A percentile compares a stretch with the other conserved stretches of the same genome.
Evolutionary conservation across 2,797 vertebrate genomes (phyloP).

Genomic region (Gymnopithys bicolor): DNA sequence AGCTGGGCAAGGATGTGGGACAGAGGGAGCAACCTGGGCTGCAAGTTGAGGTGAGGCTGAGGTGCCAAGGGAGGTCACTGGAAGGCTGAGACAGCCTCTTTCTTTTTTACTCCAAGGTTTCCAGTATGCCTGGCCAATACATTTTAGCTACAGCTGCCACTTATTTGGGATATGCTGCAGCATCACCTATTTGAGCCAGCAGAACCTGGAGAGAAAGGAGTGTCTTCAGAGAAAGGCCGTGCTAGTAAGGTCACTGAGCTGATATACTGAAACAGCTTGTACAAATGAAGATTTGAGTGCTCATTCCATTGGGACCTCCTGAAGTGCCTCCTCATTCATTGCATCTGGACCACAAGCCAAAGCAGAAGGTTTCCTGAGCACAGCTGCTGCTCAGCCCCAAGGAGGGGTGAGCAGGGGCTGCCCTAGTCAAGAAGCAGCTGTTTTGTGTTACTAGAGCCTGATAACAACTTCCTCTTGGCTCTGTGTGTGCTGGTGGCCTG

Average conservation of each 20-base stretch:
- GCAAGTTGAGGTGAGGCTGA: not conserved
- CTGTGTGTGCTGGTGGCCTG: not conserved
- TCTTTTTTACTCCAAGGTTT: not conserved
- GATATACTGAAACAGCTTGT: not conserved
- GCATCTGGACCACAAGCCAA: not conserved
- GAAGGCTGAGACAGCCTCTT: not conserved
- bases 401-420: not conserved
- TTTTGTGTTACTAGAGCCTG: not conserved
- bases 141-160: not conserved
- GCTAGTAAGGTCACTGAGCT: not conserved
- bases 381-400: not conserved
- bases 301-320: not conserved
- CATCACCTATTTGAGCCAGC: not conserved
- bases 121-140: not conserved
- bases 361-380: not conserved
- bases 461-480: slow-evolving; percentile 1
- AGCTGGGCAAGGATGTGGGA: not conserved
- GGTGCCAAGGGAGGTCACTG: not conserved
- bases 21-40: not conserved
- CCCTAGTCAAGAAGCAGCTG: not conserved
- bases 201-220: not conserved
- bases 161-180: not conserved
- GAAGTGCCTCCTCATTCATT: not conserved
- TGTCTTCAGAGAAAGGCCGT: not conserved
- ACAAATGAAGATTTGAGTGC: not conserved